Percentiles rank a stretch among this genome's conserved stretches.
Conservation (phyloP, 2,888 invertebrate genomes). For the Ennomos erosarius region DNA sequence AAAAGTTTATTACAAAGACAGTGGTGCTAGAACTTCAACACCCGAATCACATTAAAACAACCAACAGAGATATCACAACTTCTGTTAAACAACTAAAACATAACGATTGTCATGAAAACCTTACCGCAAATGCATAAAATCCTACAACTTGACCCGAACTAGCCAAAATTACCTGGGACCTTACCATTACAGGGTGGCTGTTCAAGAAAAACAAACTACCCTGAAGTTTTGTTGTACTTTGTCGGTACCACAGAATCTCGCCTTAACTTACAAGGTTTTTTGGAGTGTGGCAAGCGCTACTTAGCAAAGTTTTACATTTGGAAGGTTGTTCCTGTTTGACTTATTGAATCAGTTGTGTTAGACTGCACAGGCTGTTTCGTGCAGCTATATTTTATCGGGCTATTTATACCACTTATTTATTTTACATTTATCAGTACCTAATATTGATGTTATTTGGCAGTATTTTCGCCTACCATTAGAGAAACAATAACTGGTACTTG, state of each 20-base stretch:
- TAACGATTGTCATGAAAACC: constrained; percentile 20
- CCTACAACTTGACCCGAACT: constrained; percentile 28
- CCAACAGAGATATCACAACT: constrained; percentile 11
- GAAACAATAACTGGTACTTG: too few species aligned
- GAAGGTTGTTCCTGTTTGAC: too few species aligned
- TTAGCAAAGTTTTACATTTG: too few species aligned
- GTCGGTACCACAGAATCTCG: constrained; percentile 19
- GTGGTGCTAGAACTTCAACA: constrained; percentile 2
- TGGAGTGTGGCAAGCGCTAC: too few species aligned
- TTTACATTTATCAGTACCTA: too few species aligned
- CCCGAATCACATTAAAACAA: constrained; percentile 4
- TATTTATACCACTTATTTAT: too few species aligned
- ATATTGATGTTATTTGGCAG: too few species aligned
- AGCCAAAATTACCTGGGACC: constrained; percentile 34
- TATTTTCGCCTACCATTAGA: too few species aligned
- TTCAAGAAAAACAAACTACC: constrained; percentile 43
- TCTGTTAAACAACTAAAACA: constrained; percentile 19
- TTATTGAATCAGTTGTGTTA: too few species aligned
- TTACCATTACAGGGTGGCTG: constrained; percentile 33
- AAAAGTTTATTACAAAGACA: neutral
- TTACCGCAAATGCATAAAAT: constrained; percentile 30
- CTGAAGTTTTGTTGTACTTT: constrained; percentile 25
- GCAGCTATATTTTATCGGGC: too few species aligned
- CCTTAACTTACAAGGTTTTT: neutral
- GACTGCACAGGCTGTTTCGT: too few species aligned